Base-by-base conservation (phyloP, 35 echinoderm and acorn worm genomes). In the Hemicentrotus pulcherrimus region DNA sequence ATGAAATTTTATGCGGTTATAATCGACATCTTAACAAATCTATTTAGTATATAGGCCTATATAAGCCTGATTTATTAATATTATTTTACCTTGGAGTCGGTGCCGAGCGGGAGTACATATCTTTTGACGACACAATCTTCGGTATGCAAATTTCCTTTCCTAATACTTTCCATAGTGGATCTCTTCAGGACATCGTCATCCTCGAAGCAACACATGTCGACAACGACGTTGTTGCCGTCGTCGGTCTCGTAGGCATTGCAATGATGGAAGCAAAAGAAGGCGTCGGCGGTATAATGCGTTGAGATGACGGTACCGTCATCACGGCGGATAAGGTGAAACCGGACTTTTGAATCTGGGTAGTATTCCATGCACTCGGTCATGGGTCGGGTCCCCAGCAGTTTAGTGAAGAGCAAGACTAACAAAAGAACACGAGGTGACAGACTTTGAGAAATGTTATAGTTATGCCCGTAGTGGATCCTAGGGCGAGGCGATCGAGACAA, bases 231-330 rank as follows among this genome's bases (percentile, higher is more conserved):
- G 2, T 78, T 78, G 31, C 70, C 95, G 11, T 60, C 94, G 47
- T 96, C 95, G 24, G 96, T 94, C 88, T 99, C 98, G 58, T 93
- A 99, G 0, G 98, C 96, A 47, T 99, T 99, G 46, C 96, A 94
- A 47, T 97, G 96, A 94, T 99, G 98, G 91, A 99, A 99, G 78
- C 91, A 94, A 46, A 99, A 97, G 92, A 99, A 96, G 47, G 96
- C 60, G 86, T 99, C 98, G 4, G 96, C 93, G 31, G 32, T 92
- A 90, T 96, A 98, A 78, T 47, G 86, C 35, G 71, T 96, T 18
- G 55, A 12, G 11, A 99, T 14, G 8, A 94, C 86, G 32, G 95
- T 59, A 0, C 98, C 98, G 4, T 95, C 94, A 7, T 95, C 86
- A 3, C 92, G 92, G 18, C 94, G 95, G 59, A 96, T 31, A 0